These are phyloP conservation scores for Pseudochromis fuscus DNA, from an alignment of 2,797 vertebrate species.

Conservation along the genomic window DNA sequence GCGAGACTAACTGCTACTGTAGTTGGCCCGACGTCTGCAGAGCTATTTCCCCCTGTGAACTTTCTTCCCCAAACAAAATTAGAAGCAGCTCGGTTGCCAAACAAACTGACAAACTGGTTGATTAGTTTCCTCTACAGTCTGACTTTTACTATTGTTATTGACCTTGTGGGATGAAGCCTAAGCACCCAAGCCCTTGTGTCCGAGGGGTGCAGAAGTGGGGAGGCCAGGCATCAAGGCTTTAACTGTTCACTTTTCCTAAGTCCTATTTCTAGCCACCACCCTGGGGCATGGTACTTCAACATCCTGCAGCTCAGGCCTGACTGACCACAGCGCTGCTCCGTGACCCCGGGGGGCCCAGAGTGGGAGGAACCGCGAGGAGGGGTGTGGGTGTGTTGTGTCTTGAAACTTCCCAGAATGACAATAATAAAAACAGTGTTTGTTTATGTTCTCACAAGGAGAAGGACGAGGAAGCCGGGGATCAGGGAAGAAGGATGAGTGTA, in stretches of 20 bases:
- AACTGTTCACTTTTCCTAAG: slow-evolving; percentile 56
- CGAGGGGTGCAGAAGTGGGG: slow-evolving; percentile 34
- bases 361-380: slow-evolving; percentile 34
- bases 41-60: slow-evolving; percentile 26
- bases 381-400: slow-evolving; percentile 40
- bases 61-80: slow-evolving; percentile 51
- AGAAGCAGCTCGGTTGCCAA: slow-evolving; percentile 42
- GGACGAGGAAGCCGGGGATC: slow-evolving; percentile 43
- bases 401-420: slow-evolving; percentile 66
- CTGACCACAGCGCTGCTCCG: slow-evolving; percentile 57
- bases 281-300: slow-evolving; percentile 59
- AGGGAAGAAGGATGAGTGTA: slow-evolving; percentile 53
- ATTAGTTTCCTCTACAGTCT: slow-evolving; percentile 64
- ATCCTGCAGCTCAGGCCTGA: slow-evolving; percentile 67
- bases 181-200: slow-evolving; percentile 47
- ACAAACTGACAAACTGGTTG: slow-evolving; percentile 56
- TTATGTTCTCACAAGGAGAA: slow-evolving; percentile 71
- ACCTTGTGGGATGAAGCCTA: slow-evolving; percentile 45
- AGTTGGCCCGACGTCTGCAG: slow-evolving; percentile 20
- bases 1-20: slow-evolving; percentile 45
- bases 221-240: slow-evolving; percentile 54
- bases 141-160: slow-evolving; percentile 57
- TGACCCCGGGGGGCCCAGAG: slow-evolving; percentile 59
- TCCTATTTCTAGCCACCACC: slow-evolving; percentile 67
- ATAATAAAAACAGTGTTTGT: slow-evolving; percentile 73